These are phyloP conservation scores for Lycaena phlaeas DNA, from an alignment of 2,888 invertebrate species.

Conservation along the genomic window DNA sequence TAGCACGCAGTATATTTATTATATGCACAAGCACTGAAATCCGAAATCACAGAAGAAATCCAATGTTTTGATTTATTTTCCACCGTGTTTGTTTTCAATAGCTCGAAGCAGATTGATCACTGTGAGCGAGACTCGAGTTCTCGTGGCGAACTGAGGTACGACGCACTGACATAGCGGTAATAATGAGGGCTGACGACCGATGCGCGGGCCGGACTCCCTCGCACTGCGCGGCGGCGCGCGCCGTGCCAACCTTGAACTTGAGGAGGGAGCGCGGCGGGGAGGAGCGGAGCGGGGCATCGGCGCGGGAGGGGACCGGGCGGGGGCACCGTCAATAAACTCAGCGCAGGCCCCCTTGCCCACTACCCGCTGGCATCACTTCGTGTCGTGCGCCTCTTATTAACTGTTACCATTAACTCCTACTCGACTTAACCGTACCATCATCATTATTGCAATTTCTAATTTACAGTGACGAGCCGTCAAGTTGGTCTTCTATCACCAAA, in stretches of 20 bases:
- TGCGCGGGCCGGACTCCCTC: conserved; percentile 73
- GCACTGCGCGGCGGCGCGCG: conserved; percentile 73
- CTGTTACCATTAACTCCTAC: conserved; percentile 23
- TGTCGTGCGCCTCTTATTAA: conserved; percentile 23
- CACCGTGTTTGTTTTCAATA: conserved; percentile 38
- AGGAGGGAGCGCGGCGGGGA: conserved; percentile 57
- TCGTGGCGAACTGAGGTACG: conserved; percentile 48
- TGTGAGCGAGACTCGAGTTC: conserved; percentile 49
- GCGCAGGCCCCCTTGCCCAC: conserved; percentile 64
- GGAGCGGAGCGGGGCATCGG: conserved; percentile 51
- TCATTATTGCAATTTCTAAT: too few species aligned
- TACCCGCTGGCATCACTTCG: conserved; percentile 38
- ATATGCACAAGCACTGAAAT: conserved; percentile 61
- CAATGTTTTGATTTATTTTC: conserved; percentile 36
- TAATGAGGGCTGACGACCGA: conserved; percentile 69
- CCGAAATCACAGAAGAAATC: conserved; percentile 46
- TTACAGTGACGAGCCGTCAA: too few species aligned
- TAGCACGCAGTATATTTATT: conserved; percentile 27
- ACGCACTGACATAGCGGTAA: conserved; percentile 55
- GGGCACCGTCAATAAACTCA: conserved; percentile 66
- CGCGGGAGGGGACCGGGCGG: conserved; percentile 49
- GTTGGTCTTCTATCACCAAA: too few species aligned
- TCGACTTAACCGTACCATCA: too few species aligned
- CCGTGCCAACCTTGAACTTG: conserved; percentile 76
- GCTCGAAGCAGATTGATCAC: conserved; percentile 35